Evolutionary conservation across 1,140 invertebrate genomes (phyloP).

Genomic region (Drosophila sulfurigaster): DNA sequence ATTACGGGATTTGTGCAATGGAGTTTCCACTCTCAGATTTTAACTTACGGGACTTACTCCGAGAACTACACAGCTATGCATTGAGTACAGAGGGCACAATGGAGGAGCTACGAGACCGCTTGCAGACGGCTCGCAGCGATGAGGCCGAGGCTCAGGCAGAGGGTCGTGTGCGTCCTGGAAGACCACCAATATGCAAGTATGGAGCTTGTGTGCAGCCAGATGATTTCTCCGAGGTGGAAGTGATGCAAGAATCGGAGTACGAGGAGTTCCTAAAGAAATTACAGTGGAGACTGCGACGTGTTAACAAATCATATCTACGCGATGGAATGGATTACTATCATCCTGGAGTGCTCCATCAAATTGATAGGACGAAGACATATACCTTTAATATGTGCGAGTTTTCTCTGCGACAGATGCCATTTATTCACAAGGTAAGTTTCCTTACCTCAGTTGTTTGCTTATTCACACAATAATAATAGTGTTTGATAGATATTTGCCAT

Average conservation of each 20-base stretch:
- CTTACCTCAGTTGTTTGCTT: too few species aligned
- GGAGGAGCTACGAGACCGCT: constrained; percentile 22
- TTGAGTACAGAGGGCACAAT: constrained; percentile 25
- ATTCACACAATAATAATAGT: neutral
- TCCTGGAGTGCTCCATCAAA: constrained; percentile 40
- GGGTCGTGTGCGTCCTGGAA: constrained; percentile 33
- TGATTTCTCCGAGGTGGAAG: constrained; percentile 23
- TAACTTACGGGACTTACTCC: constrained; percentile 31
- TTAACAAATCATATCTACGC: constrained; percentile 17
- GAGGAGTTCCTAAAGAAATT: constrained; percentile 14
- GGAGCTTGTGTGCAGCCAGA: constrained; percentile 42
- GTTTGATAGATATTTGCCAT: constrained; percentile 25
- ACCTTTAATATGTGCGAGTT: constrained; percentile 33
- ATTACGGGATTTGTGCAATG: constrained; percentile 18
- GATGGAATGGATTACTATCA: constrained; percentile 31
- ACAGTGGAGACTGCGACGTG: constrained; percentile 23
- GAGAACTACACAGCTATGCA: constrained; percentile 28
- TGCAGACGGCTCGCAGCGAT: constrained; percentile 29
- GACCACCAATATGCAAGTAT: constrained; percentile 28
- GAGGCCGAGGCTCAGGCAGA: constrained; percentile 42
- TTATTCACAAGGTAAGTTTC: constrained; percentile 30
- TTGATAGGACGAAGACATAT: constrained; percentile 34
- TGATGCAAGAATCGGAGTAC: constrained; percentile 20
- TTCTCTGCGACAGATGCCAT: constrained; percentile 37
- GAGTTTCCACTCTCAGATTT: constrained; percentile 37